These are phyloP conservation scores for Orthonyx spaldingii DNA, from an alignment of 2,113 vertebrate species.

Conservation along the genomic window DNA sequence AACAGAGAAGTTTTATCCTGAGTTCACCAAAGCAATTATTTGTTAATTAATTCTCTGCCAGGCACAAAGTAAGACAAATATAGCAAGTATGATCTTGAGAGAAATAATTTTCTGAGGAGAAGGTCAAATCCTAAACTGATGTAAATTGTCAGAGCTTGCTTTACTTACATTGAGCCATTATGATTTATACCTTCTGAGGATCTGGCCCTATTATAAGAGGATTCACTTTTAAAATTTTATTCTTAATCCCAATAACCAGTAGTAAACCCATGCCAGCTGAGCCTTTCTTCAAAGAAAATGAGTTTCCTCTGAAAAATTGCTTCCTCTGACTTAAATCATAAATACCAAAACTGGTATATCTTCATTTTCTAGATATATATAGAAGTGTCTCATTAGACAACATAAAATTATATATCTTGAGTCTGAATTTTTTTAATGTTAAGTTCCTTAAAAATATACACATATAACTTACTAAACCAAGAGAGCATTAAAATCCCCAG, in stretches of 20 bases:
- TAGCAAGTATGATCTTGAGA: slow-evolving; percentile 56
- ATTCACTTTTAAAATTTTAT: slow-evolving; percentile 7
- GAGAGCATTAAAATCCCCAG: neutral
- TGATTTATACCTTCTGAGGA: neutral
- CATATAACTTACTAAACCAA: neutral
- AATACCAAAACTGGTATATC: neutral
- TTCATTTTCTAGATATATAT: neutral
- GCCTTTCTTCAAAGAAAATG: neutral
- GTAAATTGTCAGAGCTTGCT: slow-evolving; percentile 10
- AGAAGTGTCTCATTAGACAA: neutral
- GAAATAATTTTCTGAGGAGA: slow-evolving; percentile 25
- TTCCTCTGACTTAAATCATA: neutral
- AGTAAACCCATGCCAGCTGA: neutral
- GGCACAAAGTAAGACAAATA: slow-evolving; percentile 59
- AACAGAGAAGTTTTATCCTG: slow-evolving; percentile 50
- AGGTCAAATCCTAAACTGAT: slow-evolving; percentile 48
- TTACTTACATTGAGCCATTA: neutral
- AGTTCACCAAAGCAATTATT: slow-evolving; percentile 59
- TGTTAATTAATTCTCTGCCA: slow-evolving; percentile 63
- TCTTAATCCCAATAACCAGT: slow-evolving; percentile 17
- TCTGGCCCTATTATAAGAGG: neutral
- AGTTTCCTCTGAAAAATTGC: neutral
- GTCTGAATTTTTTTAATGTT: neutral
- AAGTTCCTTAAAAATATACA: neutral
- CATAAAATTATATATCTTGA: neutral